Percentiles rank a stretch among this genome's conserved stretches.
phyloP scores from a whole-genome alignment of 2,113 vertebrate species.

The Leuciscus idus region DNA sequence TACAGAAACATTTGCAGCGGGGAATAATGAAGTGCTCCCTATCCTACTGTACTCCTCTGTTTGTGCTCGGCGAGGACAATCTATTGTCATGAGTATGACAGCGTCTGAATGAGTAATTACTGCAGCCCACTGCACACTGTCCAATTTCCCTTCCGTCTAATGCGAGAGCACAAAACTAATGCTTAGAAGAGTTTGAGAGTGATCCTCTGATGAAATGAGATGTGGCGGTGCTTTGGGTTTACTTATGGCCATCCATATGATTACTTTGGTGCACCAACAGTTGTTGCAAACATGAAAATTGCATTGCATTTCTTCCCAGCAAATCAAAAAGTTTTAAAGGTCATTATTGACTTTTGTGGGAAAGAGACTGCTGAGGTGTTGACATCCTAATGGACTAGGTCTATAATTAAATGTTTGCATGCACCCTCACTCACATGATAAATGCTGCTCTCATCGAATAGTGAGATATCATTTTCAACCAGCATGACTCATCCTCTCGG shows the following conservation, averaged over 20 bases:
- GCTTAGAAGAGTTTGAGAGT: background rate
- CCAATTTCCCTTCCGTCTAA: conserved; percentile 5
- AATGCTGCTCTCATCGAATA: conserved; percentile 54
- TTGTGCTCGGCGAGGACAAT: conserved; percentile 14
- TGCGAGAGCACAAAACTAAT: conserved; percentile 2
- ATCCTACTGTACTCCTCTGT: conserved; percentile 30
- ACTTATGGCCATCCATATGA: background rate
- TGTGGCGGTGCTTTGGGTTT: background rate
- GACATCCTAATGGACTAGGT: conserved; percentile 41
- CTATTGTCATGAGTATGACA: conserved; percentile 33
- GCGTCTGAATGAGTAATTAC: conserved; percentile 37
- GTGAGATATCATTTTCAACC: conserved; percentile 58
- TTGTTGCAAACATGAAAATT: conserved; percentile 21
- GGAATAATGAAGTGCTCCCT: conserved; percentile 43
- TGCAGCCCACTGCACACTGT: conserved; percentile 27
- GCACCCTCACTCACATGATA: conserved; percentile 56
- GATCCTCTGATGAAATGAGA: conserved; percentile 13
- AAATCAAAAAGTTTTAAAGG: conserved; percentile 44
- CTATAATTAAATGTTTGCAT: conserved; percentile 52
- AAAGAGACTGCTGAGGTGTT: conserved; percentile 42
- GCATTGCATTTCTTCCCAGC: background rate
- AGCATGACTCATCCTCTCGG: conserved; percentile 57
- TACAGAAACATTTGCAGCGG: conserved; percentile 1
- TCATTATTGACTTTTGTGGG: conserved; percentile 42
- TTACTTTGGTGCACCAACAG: background rate